A percentile compares a stretch with the other conserved stretches of the same genome.
These are phyloP conservation scores for Otus scops DNA, from an alignment of 2,797 vertebrate genomes.

Conservation along the genomic window DNA sequence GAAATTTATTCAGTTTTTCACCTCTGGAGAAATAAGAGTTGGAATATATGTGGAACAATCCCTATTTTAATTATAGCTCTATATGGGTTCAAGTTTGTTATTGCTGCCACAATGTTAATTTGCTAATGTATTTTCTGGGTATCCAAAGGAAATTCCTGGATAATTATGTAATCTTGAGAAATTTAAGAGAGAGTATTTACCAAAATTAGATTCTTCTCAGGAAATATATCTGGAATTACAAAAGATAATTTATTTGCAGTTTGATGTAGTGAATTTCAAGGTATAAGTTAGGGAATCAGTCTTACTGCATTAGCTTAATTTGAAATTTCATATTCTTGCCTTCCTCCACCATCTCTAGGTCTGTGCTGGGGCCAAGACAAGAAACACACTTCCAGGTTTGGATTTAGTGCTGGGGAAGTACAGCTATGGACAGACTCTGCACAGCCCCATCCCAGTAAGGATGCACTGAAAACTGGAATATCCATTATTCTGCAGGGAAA, in stretches of 20 bases:
- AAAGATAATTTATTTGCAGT: neutral
- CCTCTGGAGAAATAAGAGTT: neutral
- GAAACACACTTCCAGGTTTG: neutral
- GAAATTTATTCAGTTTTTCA: neutral
- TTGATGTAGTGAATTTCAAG: neutral
- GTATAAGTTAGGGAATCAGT: neutral
- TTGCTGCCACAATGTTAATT: neutral
- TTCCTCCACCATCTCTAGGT: neutral
- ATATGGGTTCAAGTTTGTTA: neutral
- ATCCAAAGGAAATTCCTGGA: neutral
- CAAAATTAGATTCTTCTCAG: neutral
- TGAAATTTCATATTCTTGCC: neutral
- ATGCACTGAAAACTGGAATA: neutral
- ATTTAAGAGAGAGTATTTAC: neutral
- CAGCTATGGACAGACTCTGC: neutral
- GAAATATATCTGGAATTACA: neutral
- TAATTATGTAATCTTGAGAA: neutral
- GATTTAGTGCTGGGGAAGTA: neutral
- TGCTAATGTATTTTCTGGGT: neutral
- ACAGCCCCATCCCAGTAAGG: neutral
- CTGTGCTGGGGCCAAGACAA: neutral
- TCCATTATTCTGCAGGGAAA: neutral
- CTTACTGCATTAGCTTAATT: neutral
- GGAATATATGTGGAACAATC: neutral
- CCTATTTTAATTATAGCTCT: neutral